phyloP scores from a whole-genome alignment of 2,888 invertebrate genomes.

The Drosophila anomelani region DNA sequence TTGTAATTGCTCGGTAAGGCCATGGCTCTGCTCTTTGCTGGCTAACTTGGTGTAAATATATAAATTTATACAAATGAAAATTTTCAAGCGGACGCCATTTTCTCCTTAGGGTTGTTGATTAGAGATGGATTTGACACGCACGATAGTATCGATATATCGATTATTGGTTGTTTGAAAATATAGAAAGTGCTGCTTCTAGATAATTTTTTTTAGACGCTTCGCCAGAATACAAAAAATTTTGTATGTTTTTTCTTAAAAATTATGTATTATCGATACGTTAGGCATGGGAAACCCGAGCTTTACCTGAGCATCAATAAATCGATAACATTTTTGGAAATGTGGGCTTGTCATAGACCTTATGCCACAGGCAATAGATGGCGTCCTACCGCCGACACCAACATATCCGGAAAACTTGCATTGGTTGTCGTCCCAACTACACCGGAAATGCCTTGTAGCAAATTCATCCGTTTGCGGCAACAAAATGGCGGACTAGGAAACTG shows the following conservation, averaged over 20 bases:
- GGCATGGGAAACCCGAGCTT: too few relatives aligned
- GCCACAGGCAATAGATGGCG: not conserved
- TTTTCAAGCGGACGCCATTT: constrained; percentile 75
- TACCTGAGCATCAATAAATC: too few relatives aligned
- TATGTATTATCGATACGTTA: too few relatives aligned
- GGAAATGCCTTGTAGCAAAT: not conserved
- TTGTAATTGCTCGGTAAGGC: constrained; percentile 93
- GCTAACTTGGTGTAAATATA: constrained; percentile 28
- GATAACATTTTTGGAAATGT: too few relatives aligned
- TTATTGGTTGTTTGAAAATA: too few relatives aligned
- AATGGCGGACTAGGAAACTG: constrained; percentile 1
- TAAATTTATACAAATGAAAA: constrained; percentile 40
- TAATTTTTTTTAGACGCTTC: too few relatives aligned
- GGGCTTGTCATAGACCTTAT: not conserved
- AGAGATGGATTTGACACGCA: too few relatives aligned
- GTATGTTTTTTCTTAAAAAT: too few relatives aligned
- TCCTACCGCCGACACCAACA: not conserved
- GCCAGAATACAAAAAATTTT: too few relatives aligned
- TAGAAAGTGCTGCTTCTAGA: too few relatives aligned
- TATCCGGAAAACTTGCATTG: not conserved
- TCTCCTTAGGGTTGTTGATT: constrained; percentile 24
- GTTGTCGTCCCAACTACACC: not conserved
- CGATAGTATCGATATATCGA: too few relatives aligned
- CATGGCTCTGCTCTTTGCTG: constrained; percentile 85
- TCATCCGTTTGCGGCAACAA: constrained; percentile 22